Base-by-base conservation (phyloP, 2,888 invertebrate genomes). In the Mythimna impura region DNA sequence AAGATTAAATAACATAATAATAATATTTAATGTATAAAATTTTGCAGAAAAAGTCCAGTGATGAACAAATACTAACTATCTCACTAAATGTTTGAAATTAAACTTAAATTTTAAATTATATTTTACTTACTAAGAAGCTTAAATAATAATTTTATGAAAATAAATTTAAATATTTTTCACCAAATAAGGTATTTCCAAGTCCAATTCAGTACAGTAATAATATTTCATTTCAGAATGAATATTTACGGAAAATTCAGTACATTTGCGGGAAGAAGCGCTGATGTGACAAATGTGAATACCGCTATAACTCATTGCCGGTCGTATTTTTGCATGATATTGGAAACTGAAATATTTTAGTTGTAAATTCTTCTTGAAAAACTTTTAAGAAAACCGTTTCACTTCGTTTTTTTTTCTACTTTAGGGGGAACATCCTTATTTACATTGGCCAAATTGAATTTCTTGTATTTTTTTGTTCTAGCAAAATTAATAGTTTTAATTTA, bases 231-330 rank as follows among this genome's bases (percentile, higher is more conserved):
- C 30, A 10, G 40, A 73, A 78, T 83, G 60, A 83, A 83, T 78
- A 83, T 86, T 83, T 86, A 83, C 74, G 71, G 55, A 52, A 64
- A 80, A 71, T 81, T 54, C 71, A 60, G 77, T 84, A 83, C 81
- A 76, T 85, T 85, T 81, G 66, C 40, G 72, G 69, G 64, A 57
- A 74, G 65, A 52, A 61, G 71, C 78, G 68, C 78, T 81, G 75
- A 81, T 71, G 80, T 82, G 80, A 81, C 74, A 81, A 82, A 82
- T 82, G 66, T 74, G 61, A 70, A 70, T 58, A 55, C 74, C 66
- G 62, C 66, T 68, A 57, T 82, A 82, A 82, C 74, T 81, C 71
- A 81, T 75, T 58, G 57, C 65, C 17, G 68, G 43, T 40, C 62
- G 43, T 82, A 82, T 78, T 78, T 82, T 66, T 82, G 52, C 61